A percentile compares a stretch with the other conserved stretches of the same genome.
phyloP scores from a whole-genome alignment of 2,113 vertebrate species.

The Oxyruncus cristatus region DNA sequence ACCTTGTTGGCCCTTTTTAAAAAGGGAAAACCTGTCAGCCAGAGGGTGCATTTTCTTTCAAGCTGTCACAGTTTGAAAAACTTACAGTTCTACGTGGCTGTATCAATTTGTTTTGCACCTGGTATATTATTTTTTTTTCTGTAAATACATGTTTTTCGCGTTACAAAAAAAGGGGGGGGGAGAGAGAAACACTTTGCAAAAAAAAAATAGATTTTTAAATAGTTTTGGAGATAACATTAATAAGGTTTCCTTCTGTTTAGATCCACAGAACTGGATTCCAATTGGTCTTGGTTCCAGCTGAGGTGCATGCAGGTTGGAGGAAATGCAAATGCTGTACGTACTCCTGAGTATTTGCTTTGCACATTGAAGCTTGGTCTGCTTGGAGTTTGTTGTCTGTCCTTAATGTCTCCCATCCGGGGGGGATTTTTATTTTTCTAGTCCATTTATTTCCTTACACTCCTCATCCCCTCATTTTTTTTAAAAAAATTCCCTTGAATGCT shows the following conservation, averaged over 20 bases:
- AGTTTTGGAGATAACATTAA: neutral
- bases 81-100: neutral
- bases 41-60: neutral
- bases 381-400: neutral
- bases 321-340: conserved; percentile 89
- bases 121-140: neutral
- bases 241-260: conserved; percentile 65
- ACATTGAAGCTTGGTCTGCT: neutral
- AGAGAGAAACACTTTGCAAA: neutral
- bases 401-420: neutral
- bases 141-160: neutral
- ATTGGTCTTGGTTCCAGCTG: conserved; percentile 98
- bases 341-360: neutral
- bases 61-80: neutral
- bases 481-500: neutral
- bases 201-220: neutral
- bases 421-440: neutral
- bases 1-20: neutral
- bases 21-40: neutral
- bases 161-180: rapidly evolving
- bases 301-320: conserved; percentile 97
- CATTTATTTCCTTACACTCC: neutral
- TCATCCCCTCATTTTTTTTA: neutral
- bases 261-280: conserved; percentile 95
- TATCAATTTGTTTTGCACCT: neutral